phyloP scores from a whole-genome alignment of 2,888 invertebrate species.

The Leptopterna dolabrata region DNA sequence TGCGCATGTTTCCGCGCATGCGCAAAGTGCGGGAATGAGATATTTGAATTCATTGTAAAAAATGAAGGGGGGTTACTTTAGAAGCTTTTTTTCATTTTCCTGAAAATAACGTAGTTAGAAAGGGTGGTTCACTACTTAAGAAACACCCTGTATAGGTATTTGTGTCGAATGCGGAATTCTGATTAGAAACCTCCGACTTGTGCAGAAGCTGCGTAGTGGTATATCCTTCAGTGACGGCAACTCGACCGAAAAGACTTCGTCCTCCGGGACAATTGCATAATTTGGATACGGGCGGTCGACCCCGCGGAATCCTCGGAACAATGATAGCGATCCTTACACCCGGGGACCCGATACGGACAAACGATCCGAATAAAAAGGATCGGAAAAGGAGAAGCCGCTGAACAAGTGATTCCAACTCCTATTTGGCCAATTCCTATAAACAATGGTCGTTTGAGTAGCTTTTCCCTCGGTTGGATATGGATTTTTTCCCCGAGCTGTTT shows the following conservation, averaged over 20 bases:
- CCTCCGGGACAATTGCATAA: constrained; percentile 30
- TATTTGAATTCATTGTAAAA: too few relatives aligned
- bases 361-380: constrained; percentile 12
- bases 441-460: background rate
- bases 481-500: background rate
- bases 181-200: too few relatives aligned
- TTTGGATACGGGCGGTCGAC: constrained; percentile 14
- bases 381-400: constrained; percentile 2
- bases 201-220: background rate
- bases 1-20: too few relatives aligned
- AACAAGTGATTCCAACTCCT: constrained; percentile 15
- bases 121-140: too few relatives aligned
- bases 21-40: too few relatives aligned
- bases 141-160: too few relatives aligned
- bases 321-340: background rate
- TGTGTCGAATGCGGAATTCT: too few relatives aligned
- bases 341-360: constrained; percentile 18
- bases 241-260: constrained; percentile 20
- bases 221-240: background rate
- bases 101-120: too few relatives aligned
- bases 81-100: too few relatives aligned
- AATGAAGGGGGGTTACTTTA: too few relatives aligned
- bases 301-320: constrained; percentile 22
- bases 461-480: background rate
- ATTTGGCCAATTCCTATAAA: constrained; percentile 25